Conservation (phyloP, 2,797 vertebrate species). For the Hydrophis major region DNA sequence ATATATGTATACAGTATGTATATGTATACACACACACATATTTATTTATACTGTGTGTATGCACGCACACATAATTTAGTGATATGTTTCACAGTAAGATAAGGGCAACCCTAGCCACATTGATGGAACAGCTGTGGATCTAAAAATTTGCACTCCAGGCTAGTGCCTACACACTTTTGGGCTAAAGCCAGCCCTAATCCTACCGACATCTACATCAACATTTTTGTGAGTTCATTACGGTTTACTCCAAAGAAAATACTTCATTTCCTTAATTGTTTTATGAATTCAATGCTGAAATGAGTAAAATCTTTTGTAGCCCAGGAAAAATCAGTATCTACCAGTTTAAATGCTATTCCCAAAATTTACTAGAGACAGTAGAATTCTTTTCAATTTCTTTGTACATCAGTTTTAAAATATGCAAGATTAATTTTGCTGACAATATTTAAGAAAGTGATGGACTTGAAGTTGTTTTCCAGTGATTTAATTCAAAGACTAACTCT, state of each 20-base stretch:
- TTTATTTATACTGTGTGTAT: no score
- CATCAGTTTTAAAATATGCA: not conserved
- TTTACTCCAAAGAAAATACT: not conserved
- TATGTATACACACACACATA: no score
- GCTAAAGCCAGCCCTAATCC: not conserved
- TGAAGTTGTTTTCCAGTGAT: constrained; percentile 20
- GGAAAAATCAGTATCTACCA: not conserved
- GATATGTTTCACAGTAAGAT: not conserved
- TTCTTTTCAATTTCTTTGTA: not conserved
- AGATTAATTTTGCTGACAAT: not conserved
- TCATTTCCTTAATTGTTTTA: not conserved
- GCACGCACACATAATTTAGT: not conserved
- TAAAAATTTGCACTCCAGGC: not conserved
- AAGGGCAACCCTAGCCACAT: not conserved
- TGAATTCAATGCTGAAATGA: not conserved
- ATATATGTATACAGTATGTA: no score
- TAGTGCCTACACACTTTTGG: not conserved
- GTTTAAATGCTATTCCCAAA: not conserved
- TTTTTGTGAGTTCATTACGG: not conserved
- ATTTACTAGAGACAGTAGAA: not conserved
- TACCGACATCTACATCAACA: not conserved
- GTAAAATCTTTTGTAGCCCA: not conserved
- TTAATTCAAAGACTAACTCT: constrained; percentile 12
- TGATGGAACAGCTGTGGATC: not conserved
- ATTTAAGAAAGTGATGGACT: constrained; percentile 17